Base-by-base conservation (phyloP, 2,888 invertebrate genomes). In the Colletes collaris region DNA sequence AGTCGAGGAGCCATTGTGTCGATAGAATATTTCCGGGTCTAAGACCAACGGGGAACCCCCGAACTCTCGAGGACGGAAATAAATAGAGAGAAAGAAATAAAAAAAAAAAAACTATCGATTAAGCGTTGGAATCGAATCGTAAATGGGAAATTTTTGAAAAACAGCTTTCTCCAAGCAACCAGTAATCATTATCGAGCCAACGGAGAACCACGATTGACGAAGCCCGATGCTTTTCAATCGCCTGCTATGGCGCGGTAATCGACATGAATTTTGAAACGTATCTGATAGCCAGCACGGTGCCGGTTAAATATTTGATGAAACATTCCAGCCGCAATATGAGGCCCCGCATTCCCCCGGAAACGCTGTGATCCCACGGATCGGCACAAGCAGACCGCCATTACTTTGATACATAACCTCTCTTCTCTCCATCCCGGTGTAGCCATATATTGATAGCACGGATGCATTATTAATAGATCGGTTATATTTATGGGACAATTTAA, bases 251-350 rank as follows among this genome's bases (percentile, higher is more conserved):
- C 84, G 84, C 84, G 87, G 83, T 89, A 88, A 90, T 90, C 90
- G 89, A 87, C 88, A 90, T 91, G 89, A 90, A 90, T 91, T 90
- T 90, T 90, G 87, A 85, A 91, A 87, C 79, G 83, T 80, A 90
- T 89, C 88, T 85, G 88, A 89, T 88, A 89, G 90, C 27, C 87
- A 87, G 87, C 89, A 89, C 88, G 90, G 88, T 90, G 89, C 86
- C 80, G 79, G 85, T 85, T 92, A 87, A 92, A 92, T 92, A 91
- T 90, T 92, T 91, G 87, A 92, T 92, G 91, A 89, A 91, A 91
- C 92, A 91, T 89, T 88, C 89, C 89, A 85, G 88, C 91, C 91
- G 91, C 91, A 90, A 91, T 91, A 92, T 91, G 90, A 88, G 79
- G 76, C 85, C 86, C 83, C 82, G 82, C 84, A 76, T 76, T 65